Base-by-base conservation (phyloP, 2,888 invertebrate genomes). In the Ornithoptera alexandrae region DNA sequence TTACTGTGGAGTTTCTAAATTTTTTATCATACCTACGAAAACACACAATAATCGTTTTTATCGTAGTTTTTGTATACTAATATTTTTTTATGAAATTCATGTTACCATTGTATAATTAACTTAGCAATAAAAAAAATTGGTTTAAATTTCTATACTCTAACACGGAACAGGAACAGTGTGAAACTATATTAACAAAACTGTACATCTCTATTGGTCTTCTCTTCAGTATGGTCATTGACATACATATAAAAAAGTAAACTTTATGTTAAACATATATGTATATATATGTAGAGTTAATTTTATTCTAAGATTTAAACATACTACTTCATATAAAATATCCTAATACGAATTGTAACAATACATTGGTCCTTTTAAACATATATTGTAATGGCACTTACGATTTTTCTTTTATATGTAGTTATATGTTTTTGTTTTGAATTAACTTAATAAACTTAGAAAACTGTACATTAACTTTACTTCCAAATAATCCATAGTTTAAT, bases 371-470 rank as follows among this genome's bases (percentile, higher is more conserved):
- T 15, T 64, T 58, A 58, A 53, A 18, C 22, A 17, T 64, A 36
- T 30, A 59, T 68, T 64, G 63, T 68, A 69, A 71, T 69, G 71
- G 71, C 67, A 72, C 71, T 57, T 20, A 39, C 62, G 30, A 58
- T 56, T 65, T 6, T 50, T 50, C 17, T 17, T 12, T 50, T 50
- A 15, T 17, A 22, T 22, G 0, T 46, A 17, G 10, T 46, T 46
- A 12, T 46, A 50, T 50, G 18, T 50, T 50, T 50, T 18, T 50
- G 2, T 50, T 17, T 5, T 4, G 50, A 46, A 46, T 46, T 46
- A 12, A 15, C 39, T 39, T 39, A 39, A 39, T 39, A 39, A 39
- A 39, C 8, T 39, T 39, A 10, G 39, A 39, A 39, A 39, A 39
- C 10, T 39, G 7, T 39, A 39, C 10, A 39, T 10, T 10, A 39